Evolutionary conservation across 1,140 invertebrate species (phyloP).

Genomic region (Dreissena rostriformis): DNA sequence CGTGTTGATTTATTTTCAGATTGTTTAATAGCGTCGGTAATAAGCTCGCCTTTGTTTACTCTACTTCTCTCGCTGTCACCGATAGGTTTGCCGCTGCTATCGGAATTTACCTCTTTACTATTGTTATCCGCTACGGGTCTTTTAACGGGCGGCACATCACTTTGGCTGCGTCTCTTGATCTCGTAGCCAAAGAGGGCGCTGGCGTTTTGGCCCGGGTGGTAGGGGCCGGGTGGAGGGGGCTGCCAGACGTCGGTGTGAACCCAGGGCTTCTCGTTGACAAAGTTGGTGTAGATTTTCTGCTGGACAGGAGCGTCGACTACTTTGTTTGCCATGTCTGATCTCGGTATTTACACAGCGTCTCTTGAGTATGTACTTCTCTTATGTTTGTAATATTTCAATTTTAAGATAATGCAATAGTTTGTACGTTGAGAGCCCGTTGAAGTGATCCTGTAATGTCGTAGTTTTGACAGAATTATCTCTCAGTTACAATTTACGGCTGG

Average conservation of each 20-base stretch:
- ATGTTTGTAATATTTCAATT: not conserved
- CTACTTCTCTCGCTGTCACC: not conserved
- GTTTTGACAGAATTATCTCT: not conserved
- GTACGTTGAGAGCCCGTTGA: not conserved
- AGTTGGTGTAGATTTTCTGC: not conserved
- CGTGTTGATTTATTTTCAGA: not conserved
- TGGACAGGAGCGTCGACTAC: not conserved
- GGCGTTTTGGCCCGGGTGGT: not conserved
- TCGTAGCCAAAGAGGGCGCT: not conserved
- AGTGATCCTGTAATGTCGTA: not conserved
- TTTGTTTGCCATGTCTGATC: not conserved
- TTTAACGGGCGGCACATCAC: not conserved
- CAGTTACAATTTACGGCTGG: too few relatives aligned
- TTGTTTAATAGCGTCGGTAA: not conserved
- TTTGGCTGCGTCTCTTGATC: not conserved
- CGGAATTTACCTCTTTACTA: not conserved
- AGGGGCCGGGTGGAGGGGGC: not conserved
- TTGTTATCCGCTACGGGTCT: not conserved
- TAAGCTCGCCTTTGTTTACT: not conserved
- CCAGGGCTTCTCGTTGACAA: constrained; percentile 1
- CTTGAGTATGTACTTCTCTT: not conserved
- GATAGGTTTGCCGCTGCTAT: not conserved
- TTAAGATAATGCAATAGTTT: not conserved
- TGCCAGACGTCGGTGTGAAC: not conserved
- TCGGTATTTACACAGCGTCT: not conserved